Evolutionary conservation across 2,113 vertebrate species (phyloP).

Genomic region (Ptychochromis oligacanthus): DNA sequence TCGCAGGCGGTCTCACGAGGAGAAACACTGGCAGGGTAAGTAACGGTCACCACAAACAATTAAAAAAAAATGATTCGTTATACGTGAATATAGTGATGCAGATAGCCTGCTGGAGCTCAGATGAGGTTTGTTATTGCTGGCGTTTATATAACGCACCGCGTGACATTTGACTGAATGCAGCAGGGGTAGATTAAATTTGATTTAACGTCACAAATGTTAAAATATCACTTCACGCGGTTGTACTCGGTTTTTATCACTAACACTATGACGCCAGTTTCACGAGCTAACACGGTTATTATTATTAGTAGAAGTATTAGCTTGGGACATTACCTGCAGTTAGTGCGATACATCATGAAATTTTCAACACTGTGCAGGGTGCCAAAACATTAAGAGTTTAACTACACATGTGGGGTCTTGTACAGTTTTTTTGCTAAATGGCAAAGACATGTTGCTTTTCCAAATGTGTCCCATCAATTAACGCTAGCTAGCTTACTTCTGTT

Average conservation of each 20-base stretch:
- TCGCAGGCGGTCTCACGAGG: slow-evolving; percentile 10
- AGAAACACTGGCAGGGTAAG: slow-evolving; percentile 43
- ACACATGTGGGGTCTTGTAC: neutral
- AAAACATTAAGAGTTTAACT: neutral
- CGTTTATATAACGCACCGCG: neutral
- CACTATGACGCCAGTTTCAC: neutral
- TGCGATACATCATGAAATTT: neutral
- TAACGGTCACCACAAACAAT: neutral
- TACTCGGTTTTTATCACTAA: neutral
- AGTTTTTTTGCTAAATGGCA: neutral
- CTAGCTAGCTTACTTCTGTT: slow-evolving; percentile 3
- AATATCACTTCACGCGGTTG: neutral
- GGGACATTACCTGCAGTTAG: neutral
- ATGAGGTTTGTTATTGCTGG: neutral
- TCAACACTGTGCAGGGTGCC: neutral
- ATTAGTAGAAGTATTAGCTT: too few species aligned
- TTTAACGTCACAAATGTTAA: neutral
- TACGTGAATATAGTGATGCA: neutral
- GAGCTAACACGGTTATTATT: neutral
- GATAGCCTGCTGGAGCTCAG: neutral
- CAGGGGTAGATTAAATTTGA: neutral
- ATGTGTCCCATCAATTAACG: neutral
- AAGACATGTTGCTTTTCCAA: neutral
- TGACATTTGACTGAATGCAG: neutral
- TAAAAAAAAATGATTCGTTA: neutral